These are phyloP conservation scores for Cactoblastis cactorum DNA, from an alignment of 2,888 invertebrate genomes.

Conservation along the genomic window DNA sequence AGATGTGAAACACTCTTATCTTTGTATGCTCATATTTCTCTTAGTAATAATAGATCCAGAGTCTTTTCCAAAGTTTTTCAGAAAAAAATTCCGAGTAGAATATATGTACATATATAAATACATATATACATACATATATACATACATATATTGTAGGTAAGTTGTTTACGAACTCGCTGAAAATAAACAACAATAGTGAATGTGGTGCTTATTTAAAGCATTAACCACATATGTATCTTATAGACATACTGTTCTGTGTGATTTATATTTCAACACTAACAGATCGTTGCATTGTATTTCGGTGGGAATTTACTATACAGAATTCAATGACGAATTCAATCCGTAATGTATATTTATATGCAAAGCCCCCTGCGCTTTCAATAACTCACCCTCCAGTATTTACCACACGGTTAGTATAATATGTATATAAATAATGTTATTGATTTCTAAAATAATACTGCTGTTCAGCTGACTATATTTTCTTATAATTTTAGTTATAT, in stretches of 20 bases:
- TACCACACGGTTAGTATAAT: not conserved
- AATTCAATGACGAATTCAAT: constrained; percentile 13
- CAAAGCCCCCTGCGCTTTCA: not conserved
- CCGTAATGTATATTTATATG: not conserved
- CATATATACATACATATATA: no score
- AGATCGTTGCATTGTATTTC: constrained; percentile 42
- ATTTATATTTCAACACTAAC: constrained; percentile 23
- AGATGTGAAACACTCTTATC: no score
- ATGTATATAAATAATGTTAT: not conserved
- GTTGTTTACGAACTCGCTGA: no score
- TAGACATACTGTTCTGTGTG: not conserved
- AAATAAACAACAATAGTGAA: no score
- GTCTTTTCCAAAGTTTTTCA: no score
- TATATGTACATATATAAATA: no score
- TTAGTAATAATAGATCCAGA: no score
- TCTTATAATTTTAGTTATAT: not conserved
- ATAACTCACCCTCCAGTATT: not conserved
- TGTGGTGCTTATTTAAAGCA: not conserved
- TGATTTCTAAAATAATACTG: not conserved
- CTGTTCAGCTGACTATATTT: not conserved
- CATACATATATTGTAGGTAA: no score
- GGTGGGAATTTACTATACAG: constrained; percentile 28
- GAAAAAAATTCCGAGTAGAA: no score
- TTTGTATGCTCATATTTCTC: no score
- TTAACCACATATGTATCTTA: not conserved